Conservation (phyloP, 1,140 invertebrate genomes). For the Drosophila triauraria region DNA sequence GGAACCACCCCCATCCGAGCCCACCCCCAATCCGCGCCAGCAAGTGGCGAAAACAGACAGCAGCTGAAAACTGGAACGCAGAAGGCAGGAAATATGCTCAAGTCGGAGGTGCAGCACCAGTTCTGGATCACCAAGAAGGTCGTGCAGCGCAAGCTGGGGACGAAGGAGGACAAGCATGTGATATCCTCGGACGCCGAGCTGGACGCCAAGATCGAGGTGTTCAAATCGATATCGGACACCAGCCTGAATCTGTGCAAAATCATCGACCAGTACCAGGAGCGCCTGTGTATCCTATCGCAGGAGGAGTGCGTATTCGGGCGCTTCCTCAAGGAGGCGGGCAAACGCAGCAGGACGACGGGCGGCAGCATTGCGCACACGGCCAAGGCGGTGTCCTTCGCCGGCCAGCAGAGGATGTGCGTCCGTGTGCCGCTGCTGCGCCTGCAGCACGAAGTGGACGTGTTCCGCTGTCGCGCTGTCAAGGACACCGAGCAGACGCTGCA, state of each 20-base stretch:
- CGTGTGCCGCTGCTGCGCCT: constrained; percentile 94
- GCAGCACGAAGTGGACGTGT: constrained; percentile 99
- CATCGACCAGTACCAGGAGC: constrained; percentile 97
- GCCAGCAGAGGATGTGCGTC: constrained; percentile 96
- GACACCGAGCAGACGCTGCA: constrained; percentile 93
- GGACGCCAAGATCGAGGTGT: constrained; percentile 98
- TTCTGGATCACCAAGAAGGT: constrained; percentile 99
- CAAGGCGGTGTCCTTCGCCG: constrained; percentile 97
- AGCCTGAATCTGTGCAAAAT: constrained; percentile 95
- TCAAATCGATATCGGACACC: constrained; percentile 97
- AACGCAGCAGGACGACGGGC: constrained; percentile 92
- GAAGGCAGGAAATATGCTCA: constrained; percentile 73
- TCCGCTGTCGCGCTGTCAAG: constrained; percentile 95
- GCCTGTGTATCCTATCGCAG: constrained; percentile 96
- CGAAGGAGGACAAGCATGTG: constrained; percentile 99
- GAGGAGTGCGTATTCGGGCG: constrained; percentile 98
- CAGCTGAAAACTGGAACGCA: constrained; percentile 44
- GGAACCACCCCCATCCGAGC: constrained; percentile 12
- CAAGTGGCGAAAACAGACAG: constrained; percentile 30
- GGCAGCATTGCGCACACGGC: constrained; percentile 97
- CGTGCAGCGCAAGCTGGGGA: constrained; percentile 96
- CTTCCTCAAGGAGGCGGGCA: constrained; percentile 98
- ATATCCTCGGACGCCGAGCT: constrained; percentile 98
- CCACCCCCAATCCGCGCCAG: constrained; percentile 16
- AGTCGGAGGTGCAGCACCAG: constrained; percentile 92